Conservation (phyloP, 2,113 vertebrate species). For the Amazona vittata region DNA sequence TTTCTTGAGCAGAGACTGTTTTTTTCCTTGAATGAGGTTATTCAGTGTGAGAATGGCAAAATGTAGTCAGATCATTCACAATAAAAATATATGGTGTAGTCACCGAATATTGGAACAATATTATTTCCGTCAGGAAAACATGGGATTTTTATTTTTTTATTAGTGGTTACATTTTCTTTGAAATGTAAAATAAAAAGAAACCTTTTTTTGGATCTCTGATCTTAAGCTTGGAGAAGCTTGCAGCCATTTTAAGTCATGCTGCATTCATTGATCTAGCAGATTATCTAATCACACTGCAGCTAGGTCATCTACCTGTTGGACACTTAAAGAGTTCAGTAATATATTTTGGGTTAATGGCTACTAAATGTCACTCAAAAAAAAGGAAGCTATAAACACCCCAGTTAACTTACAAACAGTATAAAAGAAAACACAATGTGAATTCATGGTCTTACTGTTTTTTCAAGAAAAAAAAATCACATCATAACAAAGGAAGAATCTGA, state of each 20-base stretch:
- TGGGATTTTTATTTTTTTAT: background rate
- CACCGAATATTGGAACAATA: background rate
- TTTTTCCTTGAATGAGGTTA: conserved; percentile 25
- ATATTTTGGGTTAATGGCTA: background rate
- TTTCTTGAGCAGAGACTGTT: conserved; percentile 3
- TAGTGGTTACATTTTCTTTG: background rate
- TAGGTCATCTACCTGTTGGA: background rate
- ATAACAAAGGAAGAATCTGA: background rate
- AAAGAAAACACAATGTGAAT: background rate
- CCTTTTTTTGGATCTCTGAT: background rate
- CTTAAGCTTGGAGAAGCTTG: background rate
- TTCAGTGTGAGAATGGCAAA: conserved; percentile 8
- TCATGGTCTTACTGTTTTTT: background rate
- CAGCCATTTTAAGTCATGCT: conserved; percentile 62
- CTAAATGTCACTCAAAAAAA: background rate
- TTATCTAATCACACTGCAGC: conserved; percentile 44
- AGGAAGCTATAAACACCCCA: background rate
- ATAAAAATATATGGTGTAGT: conserved; percentile 11
- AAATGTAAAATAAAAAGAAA: background rate
- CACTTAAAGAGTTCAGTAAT: background rate
- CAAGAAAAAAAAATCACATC: background rate
- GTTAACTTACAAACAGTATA: background rate
- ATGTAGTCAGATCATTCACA: background rate
- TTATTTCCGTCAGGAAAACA: background rate
- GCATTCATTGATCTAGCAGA: conserved; percentile 42